Evolutionary conservation across 2,113 vertebrate species (phyloP), one percentile per base, ranked within the genome.

Genomic region (Eulemur rufifrons): DNA sequence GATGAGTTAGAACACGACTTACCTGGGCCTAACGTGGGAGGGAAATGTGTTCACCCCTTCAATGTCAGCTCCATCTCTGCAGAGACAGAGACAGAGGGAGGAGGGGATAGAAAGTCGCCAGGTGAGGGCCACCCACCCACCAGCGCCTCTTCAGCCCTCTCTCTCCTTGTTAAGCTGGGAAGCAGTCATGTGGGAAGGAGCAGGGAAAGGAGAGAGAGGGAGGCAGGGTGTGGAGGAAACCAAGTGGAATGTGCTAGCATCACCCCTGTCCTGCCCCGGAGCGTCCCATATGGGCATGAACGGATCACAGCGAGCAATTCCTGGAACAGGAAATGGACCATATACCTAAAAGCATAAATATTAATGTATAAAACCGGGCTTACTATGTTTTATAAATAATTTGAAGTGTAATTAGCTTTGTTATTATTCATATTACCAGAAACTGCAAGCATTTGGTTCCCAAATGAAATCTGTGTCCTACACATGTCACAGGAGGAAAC

Each of bases 381-480:
- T 54, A 54, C 13, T 42, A 61, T 61, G 45, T 83, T 83, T 93
- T 89, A 74, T 47, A 91, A 56, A 89, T 86, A 66, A 82, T 73
- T 6, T 68, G 32, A 77, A 37, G 13, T 42, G 17, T 54, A 68
- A 71, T 85, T 86, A 77, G 47, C 66, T 91, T 64, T 88, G 47
- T 34, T 83, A 34, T 78, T 93, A 29, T 78, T 93, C 13, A 27
- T 18, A 25, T 54, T 7, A 81, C 69, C 89, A 89, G 78, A 91
- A 86, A 76, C 13, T 50, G 50, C 52, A 78, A 96, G 56, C 59
- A 34, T 83, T 80, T 92, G 37, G 52, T 56, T 78, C 50, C 78
- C 78, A 47, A 86, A 84, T 89, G 47, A 94, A 73, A 90, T 64
- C 52, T 82, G 81, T 95, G 64, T 63, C 45, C 47, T 39, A 18